Base-by-base conservation (phyloP, 2,888 invertebrate species). In the Aporophyla nigra region DNA sequence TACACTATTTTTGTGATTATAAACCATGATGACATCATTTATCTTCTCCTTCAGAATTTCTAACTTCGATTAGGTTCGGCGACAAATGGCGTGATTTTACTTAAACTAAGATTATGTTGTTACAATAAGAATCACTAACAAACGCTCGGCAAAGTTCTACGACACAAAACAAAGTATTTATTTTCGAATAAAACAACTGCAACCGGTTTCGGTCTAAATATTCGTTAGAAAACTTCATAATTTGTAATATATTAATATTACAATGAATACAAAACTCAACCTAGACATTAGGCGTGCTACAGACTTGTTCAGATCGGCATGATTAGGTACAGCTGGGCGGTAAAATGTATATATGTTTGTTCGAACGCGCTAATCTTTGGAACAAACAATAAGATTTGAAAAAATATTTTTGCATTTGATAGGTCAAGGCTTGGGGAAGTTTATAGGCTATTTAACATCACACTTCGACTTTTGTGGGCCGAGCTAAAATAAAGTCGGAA, bases 1-100 rank as follows among this genome's bases (percentile, higher is more conserved):
- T 40, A 71, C 14, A 43, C 5, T 21, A 1, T 62, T 62, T 43
- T 71, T 33, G 21, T n/a, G 98, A 97, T 99, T 99, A 40, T 56
- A 27, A 70, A 27, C 97, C 5, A 27, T 14, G 27, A 19, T 27
- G 14, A 62, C 43, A 10, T 16, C 0, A n/a, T 40, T n/a, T 68
- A 19, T 14, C 10, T 4, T 43, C 14, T 3, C 5, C n/a, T 77
- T 63, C 3, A 21, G 16, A 56, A 27, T 12, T 27, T 56, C 4
- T 33, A 70, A 58, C 4, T 4, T 27, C n/a, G 2, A 33, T 33
- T 6, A 19, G 24, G 24, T 71, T n/a, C 33, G 43, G 16, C 19
- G 9, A 56, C 10, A 51, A 24, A 51, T 21, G 2, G 24, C 27
- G 5, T 24, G 40, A 7, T 49, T 9, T 19, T 27, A 12, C 12